These are phyloP conservation scores for Macquaria ambigua DNA, from an alignment of 2,113 vertebrate species.

Conservation along the genomic window DNA sequence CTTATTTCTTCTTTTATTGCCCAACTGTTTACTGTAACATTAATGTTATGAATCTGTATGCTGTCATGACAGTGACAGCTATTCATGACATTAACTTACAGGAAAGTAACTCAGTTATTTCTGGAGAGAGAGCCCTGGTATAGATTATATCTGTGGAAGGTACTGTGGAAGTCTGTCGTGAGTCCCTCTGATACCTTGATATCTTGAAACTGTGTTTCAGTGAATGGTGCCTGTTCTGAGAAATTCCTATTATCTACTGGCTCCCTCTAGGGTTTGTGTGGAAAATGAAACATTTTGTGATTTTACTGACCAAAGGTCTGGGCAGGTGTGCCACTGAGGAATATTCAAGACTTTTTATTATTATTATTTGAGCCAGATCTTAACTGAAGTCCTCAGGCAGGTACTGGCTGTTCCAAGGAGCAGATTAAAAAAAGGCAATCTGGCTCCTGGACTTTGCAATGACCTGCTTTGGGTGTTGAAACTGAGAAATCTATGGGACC, in stretches of 20 bases:
- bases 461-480: neutral
- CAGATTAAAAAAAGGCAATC: neutral
- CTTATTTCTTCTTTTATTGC: slow-evolving; percentile 1
- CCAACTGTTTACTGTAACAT: neutral
- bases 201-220: neutral
- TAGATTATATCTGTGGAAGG: neutral
- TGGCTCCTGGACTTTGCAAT: neutral
- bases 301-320: neutral
- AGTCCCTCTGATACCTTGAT: neutral
- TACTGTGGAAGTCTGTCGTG: neutral
- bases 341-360: neutral
- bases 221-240: neutral
- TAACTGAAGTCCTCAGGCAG: neutral
- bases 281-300: neutral
- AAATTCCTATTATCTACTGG: slow-evolving; percentile 33
- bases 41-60: neutral
- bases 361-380: neutral
- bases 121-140: neutral
- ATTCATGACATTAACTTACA: neutral
- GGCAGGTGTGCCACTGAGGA: neutral
- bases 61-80: neutral
- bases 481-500: neutral
- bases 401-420: neutral
- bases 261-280: slow-evolving; percentile 67
- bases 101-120: neutral